Evolutionary conservation across 2,888 invertebrate genomes (phyloP).

Genomic region (Thymelicus lineola): DNA sequence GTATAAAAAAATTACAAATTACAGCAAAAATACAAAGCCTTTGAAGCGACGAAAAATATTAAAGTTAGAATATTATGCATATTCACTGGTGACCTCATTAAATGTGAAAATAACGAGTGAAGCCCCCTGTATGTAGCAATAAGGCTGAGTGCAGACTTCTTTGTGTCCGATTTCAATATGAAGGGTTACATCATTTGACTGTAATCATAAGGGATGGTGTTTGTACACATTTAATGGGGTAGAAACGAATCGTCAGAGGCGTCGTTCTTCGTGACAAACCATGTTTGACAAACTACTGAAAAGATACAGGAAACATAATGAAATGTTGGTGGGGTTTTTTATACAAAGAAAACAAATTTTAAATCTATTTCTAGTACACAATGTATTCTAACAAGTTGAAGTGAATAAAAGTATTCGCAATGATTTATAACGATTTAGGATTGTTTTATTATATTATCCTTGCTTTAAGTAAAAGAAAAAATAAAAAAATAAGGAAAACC

Average conservation of each 20-base stretch:
- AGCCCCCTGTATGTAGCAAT: conserved; percentile 66
- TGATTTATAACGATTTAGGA: too few relatives aligned
- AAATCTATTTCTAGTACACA: too few relatives aligned
- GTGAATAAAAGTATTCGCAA: too few relatives aligned
- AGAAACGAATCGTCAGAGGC: conserved; percentile 40
- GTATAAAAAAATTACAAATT: background rate
- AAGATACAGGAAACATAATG: conserved; percentile 4
- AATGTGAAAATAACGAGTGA: conserved; percentile 28
- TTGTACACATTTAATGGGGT: conserved; percentile 47
- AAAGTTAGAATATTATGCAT: background rate
- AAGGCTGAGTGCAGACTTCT: conserved; percentile 79
- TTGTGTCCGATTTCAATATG: conserved; percentile 71
- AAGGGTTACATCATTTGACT: conserved; percentile 68
- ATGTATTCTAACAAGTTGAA: too few relatives aligned
- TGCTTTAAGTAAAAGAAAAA: too few relatives aligned
- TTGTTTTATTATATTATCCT: too few relatives aligned
- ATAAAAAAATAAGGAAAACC: too few relatives aligned
- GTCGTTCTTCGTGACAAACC: conserved; percentile 12
- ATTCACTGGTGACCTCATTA: conserved; percentile 25
- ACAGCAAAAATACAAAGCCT: background rate
- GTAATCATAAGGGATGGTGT: conserved; percentile 63
- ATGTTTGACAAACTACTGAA: background rate
- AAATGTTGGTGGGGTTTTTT: background rate
- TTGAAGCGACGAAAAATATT: background rate
- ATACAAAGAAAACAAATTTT: background rate